phyloP scores from a whole-genome alignment of 2,888 invertebrate species.

The Catocala nupta region DNA sequence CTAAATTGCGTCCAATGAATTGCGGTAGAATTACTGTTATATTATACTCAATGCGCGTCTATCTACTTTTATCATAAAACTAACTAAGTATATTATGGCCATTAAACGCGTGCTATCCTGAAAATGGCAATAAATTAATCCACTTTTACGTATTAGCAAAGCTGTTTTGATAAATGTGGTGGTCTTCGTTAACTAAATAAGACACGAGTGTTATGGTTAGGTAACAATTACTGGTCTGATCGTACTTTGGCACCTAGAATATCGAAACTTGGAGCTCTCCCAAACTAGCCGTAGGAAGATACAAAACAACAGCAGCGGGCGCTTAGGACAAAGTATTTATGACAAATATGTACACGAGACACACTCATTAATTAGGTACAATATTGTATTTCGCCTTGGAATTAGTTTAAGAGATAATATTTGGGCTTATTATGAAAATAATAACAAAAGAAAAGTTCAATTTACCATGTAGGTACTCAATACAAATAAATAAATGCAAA shows the following conservation, averaged over 20 bases:
- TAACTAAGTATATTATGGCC: conserved; percentile 57
- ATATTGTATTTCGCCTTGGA: background rate
- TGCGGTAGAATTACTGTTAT: conserved; percentile 56
- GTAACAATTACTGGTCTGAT: conserved; percentile 57
- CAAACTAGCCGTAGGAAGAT: conserved; percentile 56
- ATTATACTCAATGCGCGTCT: conserved; percentile 26
- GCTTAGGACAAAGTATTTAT: conserved; percentile 30
- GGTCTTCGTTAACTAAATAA: conserved; percentile 60
- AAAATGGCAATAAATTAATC: conserved; percentile 69
- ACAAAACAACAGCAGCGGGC: conserved; percentile 31
- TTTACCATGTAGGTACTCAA: too few relatives aligned
- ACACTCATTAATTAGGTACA: background rate
- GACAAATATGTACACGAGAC: background rate
- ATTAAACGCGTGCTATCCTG: conserved; percentile 54
- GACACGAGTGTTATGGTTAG: conserved; percentile 55
- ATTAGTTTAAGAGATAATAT: background rate
- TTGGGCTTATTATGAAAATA: too few relatives aligned
- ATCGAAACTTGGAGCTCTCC: conserved; percentile 70
- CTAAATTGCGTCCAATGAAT: conserved; percentile 75
- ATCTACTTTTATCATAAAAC: conserved; percentile 63
- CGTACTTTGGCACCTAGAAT: conserved; percentile 66
- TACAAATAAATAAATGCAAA: too few relatives aligned
- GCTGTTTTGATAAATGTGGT: conserved; percentile 56
- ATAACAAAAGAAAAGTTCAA: too few relatives aligned
- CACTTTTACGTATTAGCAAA: conserved; percentile 65